Evolutionary conservation across 2,888 invertebrate species (phyloP).

Genomic region (Agrochola macilenta): DNA sequence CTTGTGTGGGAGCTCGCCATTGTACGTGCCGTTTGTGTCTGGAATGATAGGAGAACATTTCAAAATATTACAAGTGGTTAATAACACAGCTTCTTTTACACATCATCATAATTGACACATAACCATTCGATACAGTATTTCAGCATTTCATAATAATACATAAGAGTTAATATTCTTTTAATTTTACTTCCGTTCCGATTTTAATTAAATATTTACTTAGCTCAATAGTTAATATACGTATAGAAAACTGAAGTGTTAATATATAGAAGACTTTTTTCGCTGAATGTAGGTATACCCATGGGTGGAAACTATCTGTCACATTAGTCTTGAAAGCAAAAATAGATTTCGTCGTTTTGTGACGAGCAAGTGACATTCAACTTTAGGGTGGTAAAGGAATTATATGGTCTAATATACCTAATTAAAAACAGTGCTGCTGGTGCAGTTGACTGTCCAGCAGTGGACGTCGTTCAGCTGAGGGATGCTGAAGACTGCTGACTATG

Average conservation of each 20-base stretch:
- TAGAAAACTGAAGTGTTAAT: neutral
- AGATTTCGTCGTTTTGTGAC: neutral
- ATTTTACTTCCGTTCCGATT: neutral
- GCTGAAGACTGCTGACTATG: neutral
- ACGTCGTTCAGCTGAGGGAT: neutral
- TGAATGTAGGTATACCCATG: neutral
- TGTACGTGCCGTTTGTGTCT: slow-evolving; percentile 78
- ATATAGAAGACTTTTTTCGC: neutral
- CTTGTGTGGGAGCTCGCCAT: slow-evolving; percentile 73
- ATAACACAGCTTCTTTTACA: neutral
- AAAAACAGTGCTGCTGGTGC: too few relatives aligned
- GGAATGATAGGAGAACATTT: slow-evolving; percentile 30
- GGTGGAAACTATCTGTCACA: too few relatives aligned
- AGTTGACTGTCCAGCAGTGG: neutral
- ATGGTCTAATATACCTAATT: neutral
- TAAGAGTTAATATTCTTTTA: neutral
- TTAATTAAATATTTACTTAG: neutral
- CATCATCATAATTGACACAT: neutral
- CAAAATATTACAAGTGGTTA: neutral
- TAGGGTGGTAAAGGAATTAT: neutral
- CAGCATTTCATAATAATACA: neutral
- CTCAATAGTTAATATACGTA: neutral
- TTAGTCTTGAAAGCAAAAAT: neutral
- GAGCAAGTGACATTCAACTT: neutral
- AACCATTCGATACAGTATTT: neutral